Conservation (phyloP, 2,888 invertebrate species). For the Nomada ferruginata region DNA sequence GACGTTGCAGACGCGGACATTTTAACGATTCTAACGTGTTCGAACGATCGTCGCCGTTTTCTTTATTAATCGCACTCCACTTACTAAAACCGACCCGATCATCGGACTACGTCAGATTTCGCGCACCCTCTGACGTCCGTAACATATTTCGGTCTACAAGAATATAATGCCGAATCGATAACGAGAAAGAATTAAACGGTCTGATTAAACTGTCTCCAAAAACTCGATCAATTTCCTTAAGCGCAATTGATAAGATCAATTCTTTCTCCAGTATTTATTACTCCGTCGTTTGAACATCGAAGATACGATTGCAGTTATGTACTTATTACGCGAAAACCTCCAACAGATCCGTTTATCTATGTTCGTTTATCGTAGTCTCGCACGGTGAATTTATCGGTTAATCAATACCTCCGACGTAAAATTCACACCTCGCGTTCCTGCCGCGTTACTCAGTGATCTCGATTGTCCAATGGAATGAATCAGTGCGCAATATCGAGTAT, state of each 20-base stretch:
- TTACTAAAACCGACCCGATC: constrained; percentile 17
- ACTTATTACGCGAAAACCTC: constrained; percentile 1
- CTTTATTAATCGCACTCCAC: constrained; percentile 31
- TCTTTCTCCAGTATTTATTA: background rate
- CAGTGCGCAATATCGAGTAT: background rate
- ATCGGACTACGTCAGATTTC: constrained; percentile 3
- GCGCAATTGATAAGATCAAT: background rate
- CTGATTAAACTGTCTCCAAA: background rate
- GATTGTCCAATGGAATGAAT: constrained; percentile 16
- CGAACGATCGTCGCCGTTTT: constrained; percentile 19
- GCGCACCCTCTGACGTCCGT: constrained; percentile 15
- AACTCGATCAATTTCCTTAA: background rate
- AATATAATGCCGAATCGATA: constrained; percentile 17
- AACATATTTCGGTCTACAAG: constrained; percentile 11
- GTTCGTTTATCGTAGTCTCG: constrained; percentile 27
- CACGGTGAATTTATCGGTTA: background rate
- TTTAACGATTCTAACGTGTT: constrained; percentile 52
- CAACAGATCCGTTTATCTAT: background rate
- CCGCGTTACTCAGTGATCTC: constrained; percentile 3
- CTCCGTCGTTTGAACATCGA: background rate
- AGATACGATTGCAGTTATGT: too few relatives aligned
- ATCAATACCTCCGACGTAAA: background rate
- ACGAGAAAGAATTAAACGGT: background rate
- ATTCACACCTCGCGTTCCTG: background rate
- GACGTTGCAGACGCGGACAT: constrained; percentile 73